These are phyloP conservation scores for Petromus typicus DNA, from an alignment of 2,113 vertebrate species.

Conservation along the genomic window DNA sequence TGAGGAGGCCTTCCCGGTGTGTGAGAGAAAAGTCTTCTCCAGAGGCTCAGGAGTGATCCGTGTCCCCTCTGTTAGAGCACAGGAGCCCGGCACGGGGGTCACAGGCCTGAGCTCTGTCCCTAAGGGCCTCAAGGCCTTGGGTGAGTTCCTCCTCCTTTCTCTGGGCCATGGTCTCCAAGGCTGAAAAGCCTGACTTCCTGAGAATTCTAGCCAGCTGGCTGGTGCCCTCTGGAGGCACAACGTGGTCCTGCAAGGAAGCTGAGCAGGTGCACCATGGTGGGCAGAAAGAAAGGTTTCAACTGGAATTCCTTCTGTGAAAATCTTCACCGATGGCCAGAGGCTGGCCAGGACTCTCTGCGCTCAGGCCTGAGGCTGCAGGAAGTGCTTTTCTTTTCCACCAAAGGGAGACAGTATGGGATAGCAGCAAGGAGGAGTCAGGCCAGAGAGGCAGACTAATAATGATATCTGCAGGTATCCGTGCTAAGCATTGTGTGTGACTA, in stretches of 20 bases:
- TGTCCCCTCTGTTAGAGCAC: neutral
- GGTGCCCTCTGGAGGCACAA: conserved; percentile 31
- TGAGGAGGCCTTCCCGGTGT: neutral
- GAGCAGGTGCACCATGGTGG: neutral
- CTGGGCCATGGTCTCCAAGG: neutral
- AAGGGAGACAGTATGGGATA: neutral
- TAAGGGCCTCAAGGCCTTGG: neutral
- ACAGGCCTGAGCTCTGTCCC: neutral
- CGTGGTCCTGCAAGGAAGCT: neutral
- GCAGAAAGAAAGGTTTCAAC: neutral
- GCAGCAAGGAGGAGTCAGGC: neutral
- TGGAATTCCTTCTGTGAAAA: neutral
- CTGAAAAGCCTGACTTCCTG: neutral
- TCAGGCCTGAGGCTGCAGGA: neutral
- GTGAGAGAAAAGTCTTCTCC: neutral
- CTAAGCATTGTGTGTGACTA: neutral
- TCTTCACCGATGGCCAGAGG: neutral
- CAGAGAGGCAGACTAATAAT: neutral
- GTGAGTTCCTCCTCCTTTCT: neutral
- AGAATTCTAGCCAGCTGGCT: neutral
- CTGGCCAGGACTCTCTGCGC: neutral
- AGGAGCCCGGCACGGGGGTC: neutral
- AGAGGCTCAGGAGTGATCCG: neutral
- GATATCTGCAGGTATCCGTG: too few relatives aligned
- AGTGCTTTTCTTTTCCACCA: neutral